Conservation (phyloP, 1,140 invertebrate species). For the Babylonia areolata region DNA sequence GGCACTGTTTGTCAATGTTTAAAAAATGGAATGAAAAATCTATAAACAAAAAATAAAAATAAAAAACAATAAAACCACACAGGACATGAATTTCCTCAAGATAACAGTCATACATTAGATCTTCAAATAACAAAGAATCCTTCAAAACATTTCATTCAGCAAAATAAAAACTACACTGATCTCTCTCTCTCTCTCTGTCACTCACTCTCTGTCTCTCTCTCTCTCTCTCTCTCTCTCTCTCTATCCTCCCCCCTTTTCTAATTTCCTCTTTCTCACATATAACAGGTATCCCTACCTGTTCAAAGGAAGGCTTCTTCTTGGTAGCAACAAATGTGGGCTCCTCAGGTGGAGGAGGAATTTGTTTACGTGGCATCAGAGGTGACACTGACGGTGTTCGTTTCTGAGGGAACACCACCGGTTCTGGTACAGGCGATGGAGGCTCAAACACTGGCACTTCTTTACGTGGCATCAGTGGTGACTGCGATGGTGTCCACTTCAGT, state of each 20-base stretch:
- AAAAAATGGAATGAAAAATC: too few relatives aligned
- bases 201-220: neutral
- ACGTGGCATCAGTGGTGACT: constrained; percentile 22
- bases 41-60: too few relatives aligned
- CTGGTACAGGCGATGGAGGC: constrained; percentile 43
- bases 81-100: too few relatives aligned
- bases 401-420: too few relatives aligned
- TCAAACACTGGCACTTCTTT: neutral
- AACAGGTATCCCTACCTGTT: constrained; percentile 51
- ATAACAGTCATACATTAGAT: too few relatives aligned
- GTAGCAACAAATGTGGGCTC: constrained; percentile 36
- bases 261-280: neutral
- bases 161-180: too few relatives aligned
- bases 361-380: constrained; percentile 20
- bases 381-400: constrained; percentile 20
- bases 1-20: too few relatives aligned
- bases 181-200: neutral
- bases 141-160: too few relatives aligned
- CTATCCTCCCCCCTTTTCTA: neutral
- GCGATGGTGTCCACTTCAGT: constrained; percentile 15
- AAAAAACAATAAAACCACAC: too few relatives aligned
- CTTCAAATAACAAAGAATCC: too few relatives aligned
- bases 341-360: neutral
- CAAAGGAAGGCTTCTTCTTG: constrained; percentile 64
- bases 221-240: neutral